phyloP scores from a whole-genome alignment of 2,113 vertebrate species.

The Phyllostomus discolor region DNA sequence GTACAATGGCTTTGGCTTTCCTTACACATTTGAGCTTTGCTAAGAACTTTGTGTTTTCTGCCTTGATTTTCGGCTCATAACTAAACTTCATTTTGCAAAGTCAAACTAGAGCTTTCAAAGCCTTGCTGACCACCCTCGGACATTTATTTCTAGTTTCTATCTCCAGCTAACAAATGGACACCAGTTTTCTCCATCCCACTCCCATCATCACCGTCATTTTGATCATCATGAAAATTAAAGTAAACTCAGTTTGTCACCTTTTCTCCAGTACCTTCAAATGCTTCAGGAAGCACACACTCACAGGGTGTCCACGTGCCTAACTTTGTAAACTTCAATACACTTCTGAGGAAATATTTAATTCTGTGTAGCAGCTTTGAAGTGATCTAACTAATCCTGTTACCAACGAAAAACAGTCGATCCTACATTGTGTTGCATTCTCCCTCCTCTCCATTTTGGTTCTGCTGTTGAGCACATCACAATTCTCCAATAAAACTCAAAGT shows the following conservation, averaged over 20 bases:
- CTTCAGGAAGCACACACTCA: neutral
- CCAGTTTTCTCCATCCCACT: neutral
- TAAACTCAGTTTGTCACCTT: neutral
- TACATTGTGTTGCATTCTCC: fast-evolving
- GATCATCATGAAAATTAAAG: neutral
- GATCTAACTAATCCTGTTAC: neutral
- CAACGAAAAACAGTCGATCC: neutral
- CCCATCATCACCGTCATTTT: neutral
- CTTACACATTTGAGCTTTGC: neutral
- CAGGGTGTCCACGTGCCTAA: neutral
- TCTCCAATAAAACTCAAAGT: neutral
- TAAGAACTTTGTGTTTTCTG: slow-evolving; percentile 59
- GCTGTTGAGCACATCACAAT: neutral
- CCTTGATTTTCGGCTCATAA: slow-evolving; percentile 22
- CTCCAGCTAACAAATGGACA: neutral
- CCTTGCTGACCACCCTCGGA: neutral
- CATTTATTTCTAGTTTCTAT: neutral
- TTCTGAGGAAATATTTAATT: neutral
- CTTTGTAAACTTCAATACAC: neutral
- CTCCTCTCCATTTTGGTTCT: neutral
- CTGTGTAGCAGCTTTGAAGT: neutral
- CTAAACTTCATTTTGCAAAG: slow-evolving; percentile 22
- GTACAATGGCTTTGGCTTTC: slow-evolving; percentile 51
- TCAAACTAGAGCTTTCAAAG: neutral
- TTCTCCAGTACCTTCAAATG: neutral